A percentile compares a stretch with the other conserved stretches of the same genome.
Conservation (phyloP, 1,140 invertebrate genomes). For the Leptoteleia sp. region DNA sequence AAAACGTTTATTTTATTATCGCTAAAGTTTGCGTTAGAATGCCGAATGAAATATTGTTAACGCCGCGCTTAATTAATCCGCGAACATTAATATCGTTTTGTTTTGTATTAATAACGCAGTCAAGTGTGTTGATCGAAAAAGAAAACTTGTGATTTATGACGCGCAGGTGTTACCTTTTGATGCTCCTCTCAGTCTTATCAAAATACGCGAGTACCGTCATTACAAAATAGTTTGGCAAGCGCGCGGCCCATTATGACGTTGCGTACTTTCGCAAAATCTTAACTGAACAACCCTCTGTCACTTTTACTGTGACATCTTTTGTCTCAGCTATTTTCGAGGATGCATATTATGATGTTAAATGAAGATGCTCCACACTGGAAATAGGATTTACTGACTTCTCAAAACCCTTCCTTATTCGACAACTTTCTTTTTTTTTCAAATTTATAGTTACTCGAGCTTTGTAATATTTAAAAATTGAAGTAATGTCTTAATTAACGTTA, state of each 20-base stretch:
- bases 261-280: constrained; percentile 46
- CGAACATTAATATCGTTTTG: constrained; percentile 27
- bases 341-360: constrained; percentile 33
- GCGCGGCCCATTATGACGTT: constrained; percentile 50
- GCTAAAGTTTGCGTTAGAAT: constrained; percentile 4
- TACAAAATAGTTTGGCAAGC: constrained; percentile 62
- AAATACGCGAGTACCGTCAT: constrained; percentile 44
- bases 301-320: constrained; percentile 50
- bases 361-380: constrained; percentile 20
- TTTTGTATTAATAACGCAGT: constrained; percentile 24
- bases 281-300: constrained; percentile 49
- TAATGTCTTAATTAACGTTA: too few species aligned
- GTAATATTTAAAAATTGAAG: too few species aligned
- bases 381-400: constrained; percentile 5
- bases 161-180: constrained; percentile 55
- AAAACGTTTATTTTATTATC: constrained; percentile 38
- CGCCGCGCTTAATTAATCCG: constrained; percentile 25
- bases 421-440: too few species aligned
- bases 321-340: constrained; percentile 54
- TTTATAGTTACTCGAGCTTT: too few species aligned
- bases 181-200: constrained; percentile 45
- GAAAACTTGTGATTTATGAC: constrained; percentile 54
- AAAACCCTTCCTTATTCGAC: too few species aligned
- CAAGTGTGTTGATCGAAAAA: constrained; percentile 37
- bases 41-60: constrained; percentile 20